These are phyloP conservation scores for Chaetophractus vellerosus DNA, from an alignment of 2,797 vertebrate species.

Conservation along the genomic window DNA sequence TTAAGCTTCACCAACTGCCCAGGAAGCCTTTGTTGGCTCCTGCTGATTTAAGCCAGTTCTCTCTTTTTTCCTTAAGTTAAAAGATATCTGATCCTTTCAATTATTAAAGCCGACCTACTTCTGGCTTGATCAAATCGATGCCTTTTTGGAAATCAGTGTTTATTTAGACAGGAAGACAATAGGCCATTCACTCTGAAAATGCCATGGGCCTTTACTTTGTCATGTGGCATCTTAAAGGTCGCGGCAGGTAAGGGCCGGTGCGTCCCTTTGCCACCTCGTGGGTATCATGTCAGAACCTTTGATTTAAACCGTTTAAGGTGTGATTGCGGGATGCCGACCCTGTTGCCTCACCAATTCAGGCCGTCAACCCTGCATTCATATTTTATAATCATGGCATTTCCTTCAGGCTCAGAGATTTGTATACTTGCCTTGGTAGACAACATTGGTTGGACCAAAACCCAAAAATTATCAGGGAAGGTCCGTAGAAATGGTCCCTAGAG, in stretches of 20 bases:
- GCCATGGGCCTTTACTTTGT: neutral
- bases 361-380: neutral
- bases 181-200: neutral
- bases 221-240: conserved; percentile 16
- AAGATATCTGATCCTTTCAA: conserved; percentile 55
- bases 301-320: neutral
- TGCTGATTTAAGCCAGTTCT: neutral
- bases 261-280: too few species aligned
- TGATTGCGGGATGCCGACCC: neutral
- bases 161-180: neutral
- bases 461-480: neutral
- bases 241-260: too few species aligned
- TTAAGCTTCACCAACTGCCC: conserved; percentile 1
- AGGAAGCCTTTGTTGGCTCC: conserved; percentile 58
- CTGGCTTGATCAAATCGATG: neutral
- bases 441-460: neutral
- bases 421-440: neutral
- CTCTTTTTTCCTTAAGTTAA: conserved; percentile 55
- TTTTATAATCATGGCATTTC: neutral
- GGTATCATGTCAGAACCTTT: neutral
- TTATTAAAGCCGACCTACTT: conserved; percentile 48
- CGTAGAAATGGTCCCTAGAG: neutral
- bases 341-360: neutral
- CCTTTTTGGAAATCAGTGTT: neutral
- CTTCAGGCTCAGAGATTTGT: conserved; percentile 27